phyloP scores from a whole-genome alignment of 1,140 invertebrate species.

The Pinna nobilis region DNA sequence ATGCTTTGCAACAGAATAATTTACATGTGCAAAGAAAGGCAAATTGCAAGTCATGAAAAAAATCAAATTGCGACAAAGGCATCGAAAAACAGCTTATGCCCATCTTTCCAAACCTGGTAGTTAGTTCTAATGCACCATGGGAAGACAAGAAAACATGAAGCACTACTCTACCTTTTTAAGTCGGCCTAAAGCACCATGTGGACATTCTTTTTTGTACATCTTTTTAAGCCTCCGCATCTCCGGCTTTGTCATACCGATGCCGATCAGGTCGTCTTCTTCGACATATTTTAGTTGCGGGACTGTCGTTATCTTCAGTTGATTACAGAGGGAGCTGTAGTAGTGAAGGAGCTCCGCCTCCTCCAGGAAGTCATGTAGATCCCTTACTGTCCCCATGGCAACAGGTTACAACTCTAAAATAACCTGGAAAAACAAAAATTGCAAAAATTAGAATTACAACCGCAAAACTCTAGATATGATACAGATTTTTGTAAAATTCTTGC shows the following conservation, averaged over 20 bases:
- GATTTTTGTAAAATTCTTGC: too few species aligned
- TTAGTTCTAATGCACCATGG: neutral
- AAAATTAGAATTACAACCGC: too few species aligned
- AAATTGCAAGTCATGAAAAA: too few species aligned
- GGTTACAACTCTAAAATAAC: too few species aligned
- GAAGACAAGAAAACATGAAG: neutral
- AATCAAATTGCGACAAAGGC: too few species aligned
- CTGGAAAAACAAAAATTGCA: too few species aligned
- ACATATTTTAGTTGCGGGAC: conserved; percentile 98
- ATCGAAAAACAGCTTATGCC: too few species aligned
- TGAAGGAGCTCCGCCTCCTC: conserved; percentile 92
- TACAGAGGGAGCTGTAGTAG: conserved; percentile 85
- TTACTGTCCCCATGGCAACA: conserved; percentile 53
- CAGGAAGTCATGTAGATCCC: conserved; percentile 90
- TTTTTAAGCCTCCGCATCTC: conserved; percentile 95
- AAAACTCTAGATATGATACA: too few species aligned
- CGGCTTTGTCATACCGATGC: conserved; percentile 95
- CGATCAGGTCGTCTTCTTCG: conserved; percentile 90
- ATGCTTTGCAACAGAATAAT: too few species aligned
- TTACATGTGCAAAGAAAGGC: too few species aligned
- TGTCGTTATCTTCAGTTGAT: conserved; percentile 78
- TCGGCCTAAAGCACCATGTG: conserved; percentile 83
- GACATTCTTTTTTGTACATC: conserved; percentile 91
- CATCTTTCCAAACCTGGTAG: neutral
- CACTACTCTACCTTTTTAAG: conserved; percentile 56